A percentile compares a stretch with the other conserved stretches of the same genome.
Conservation (phyloP, 2,888 invertebrate species). For the Rhingia campestris region DNA sequence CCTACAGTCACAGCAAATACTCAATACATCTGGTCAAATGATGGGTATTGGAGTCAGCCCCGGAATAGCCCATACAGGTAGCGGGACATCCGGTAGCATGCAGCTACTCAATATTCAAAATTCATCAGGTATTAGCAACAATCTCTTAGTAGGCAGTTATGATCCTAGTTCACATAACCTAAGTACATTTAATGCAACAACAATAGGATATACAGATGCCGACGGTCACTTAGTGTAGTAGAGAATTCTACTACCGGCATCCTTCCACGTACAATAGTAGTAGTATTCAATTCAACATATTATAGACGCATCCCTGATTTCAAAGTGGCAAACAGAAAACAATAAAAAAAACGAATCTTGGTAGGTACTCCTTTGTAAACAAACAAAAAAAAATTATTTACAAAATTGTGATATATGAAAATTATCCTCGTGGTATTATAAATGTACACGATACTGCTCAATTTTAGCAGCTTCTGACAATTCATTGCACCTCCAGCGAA, state of each 20-base stretch:
- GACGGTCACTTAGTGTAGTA: conserved; percentile 83
- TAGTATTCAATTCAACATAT: conserved; percentile 9
- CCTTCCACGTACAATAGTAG: background rate
- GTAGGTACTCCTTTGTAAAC: background rate
- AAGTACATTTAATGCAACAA: conserved; percentile 81
- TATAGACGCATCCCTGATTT: background rate
- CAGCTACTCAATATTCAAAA: conserved; percentile 86
- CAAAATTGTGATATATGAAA: conserved; percentile 14
- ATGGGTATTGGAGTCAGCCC: conserved; percentile 66
- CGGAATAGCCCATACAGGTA: conserved; percentile 50
- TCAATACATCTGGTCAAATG: conserved; percentile 60
- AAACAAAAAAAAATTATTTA: background rate
- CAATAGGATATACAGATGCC: conserved; percentile 82
- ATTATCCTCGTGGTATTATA: background rate
- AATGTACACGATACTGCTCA: background rate
- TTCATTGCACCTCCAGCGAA: too few species aligned
- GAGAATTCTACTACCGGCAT: conserved; percentile 31
- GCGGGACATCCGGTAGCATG: conserved; percentile 82
- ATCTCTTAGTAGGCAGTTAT: conserved; percentile 78
- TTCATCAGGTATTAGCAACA: conserved; percentile 81
- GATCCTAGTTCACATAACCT: conserved; percentile 81
- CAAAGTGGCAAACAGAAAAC: background rate
- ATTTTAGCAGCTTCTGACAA: background rate
- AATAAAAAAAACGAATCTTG: conserved; percentile 5
- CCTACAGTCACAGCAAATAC: conserved; percentile 83